phyloP scores from a whole-genome alignment of 37 sponge, comb jelly and placozoan genomes.

The Chondrosia reniformis region DNA sequence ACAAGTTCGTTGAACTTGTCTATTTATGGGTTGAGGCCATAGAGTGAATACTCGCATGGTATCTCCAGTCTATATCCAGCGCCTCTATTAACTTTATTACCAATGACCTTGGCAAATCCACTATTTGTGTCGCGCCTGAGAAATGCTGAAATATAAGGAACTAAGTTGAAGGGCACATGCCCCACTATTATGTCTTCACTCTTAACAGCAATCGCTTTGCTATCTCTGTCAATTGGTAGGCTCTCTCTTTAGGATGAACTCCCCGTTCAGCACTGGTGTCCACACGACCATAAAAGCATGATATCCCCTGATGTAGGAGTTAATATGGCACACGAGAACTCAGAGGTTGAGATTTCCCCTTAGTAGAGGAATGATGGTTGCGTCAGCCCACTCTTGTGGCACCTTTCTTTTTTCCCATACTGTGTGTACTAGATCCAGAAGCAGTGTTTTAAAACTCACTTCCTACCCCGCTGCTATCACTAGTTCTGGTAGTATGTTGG shows the following conservation, averaged over 20 bases:
- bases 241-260: background rate
- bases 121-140: too few species aligned
- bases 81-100: too few species aligned
- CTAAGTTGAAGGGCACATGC: too few species aligned
- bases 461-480: slow-evolving; percentile 3
- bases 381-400: slow-evolving; percentile 8
- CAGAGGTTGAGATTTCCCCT: slow-evolving; percentile 24
- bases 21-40: too few species aligned
- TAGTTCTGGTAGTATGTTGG: slow-evolving; percentile 15
- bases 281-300: too few species aligned
- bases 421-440: slow-evolving; percentile 11
- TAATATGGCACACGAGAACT: slow-evolving; percentile 4
- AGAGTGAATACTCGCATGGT: slow-evolving; percentile 2
- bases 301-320: too few species aligned
- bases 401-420: slow-evolving; percentile 6
- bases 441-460: background rate
- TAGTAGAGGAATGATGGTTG: slow-evolving; percentile 13
- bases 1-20: too few species aligned
- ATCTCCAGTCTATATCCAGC: too few species aligned
- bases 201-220: background rate
- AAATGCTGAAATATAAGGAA: too few species aligned
- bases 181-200: too few species aligned
- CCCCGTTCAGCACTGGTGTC: slow-evolving; percentile 11
- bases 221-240: background rate
- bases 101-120: too few species aligned